These are phyloP conservation scores for Callimorpha dominula DNA, from an alignment of 2,888 invertebrate genomes.

Conservation along the genomic window DNA sequence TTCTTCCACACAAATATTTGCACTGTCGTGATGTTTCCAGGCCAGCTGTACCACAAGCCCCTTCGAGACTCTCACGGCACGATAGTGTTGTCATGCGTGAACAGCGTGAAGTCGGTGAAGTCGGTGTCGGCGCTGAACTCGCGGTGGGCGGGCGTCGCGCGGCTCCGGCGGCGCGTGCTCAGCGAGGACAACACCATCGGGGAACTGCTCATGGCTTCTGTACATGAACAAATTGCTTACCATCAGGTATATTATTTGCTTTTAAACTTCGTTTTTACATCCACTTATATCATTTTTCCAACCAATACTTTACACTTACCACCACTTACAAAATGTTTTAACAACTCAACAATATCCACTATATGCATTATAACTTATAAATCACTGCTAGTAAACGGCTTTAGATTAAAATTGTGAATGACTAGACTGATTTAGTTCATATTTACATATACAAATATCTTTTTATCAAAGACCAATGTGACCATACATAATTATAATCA, in stretches of 20 bases:
- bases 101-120: conserved; percentile 92
- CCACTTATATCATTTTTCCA: background rate
- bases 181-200: conserved; percentile 92
- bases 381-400: no score
- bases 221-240: conserved; percentile 92
- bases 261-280: no score
- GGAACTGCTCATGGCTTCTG: conserved; percentile 94
- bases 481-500: no score
- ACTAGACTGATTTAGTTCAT: no score
- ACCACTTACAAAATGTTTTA: no score
- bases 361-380: no score
- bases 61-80: conserved; percentile 96
- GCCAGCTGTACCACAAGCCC: conserved; percentile 97
- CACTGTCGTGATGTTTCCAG: conserved; percentile 51
- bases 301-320: no score
- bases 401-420: no score
- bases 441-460: no score
- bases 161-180: conserved; percentile 92
- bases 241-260: conserved; percentile 77
- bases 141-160: conserved; percentile 96
- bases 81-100: conserved; percentile 95
- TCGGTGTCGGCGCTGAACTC: conserved; percentile 95
- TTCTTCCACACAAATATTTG: no score
- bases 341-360: no score
- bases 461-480: no score